Percentiles rank a stretch among this genome's conserved stretches.
Conservation (phyloP, 2,113 vertebrate species). For the Neodon shergylaensis region DNA sequence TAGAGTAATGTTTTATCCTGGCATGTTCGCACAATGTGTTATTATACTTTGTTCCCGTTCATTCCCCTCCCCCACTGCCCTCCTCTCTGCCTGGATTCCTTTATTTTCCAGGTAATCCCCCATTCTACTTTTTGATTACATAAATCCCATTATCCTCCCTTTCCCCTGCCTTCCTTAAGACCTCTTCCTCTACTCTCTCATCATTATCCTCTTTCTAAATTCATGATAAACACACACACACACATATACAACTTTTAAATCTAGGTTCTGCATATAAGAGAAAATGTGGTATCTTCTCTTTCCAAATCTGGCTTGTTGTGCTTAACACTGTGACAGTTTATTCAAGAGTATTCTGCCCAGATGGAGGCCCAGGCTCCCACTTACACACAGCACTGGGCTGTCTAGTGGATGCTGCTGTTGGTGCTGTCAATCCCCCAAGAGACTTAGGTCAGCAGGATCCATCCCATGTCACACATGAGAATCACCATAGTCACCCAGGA, state of each 20-base stretch:
- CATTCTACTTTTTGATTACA: background rate
- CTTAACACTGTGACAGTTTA: background rate
- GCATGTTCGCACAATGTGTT: background rate
- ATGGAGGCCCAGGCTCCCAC: fast-evolving
- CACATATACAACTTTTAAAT: background rate
- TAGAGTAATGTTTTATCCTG: background rate
- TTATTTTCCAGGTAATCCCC: background rate
- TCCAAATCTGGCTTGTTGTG: background rate
- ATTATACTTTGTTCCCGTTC: background rate
- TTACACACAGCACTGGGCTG: background rate
- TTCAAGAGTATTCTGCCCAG: background rate
- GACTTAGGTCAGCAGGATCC: background rate
- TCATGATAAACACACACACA: background rate
- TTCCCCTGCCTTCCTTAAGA: background rate
- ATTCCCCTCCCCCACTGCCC: background rate
- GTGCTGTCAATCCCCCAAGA: background rate
- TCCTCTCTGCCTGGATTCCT: background rate
- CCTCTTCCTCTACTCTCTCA: background rate
- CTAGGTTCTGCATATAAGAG: background rate
- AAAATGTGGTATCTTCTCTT: background rate
- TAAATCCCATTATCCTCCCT: background rate
- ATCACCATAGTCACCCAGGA: background rate
- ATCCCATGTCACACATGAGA: background rate
- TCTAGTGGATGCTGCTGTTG: too few relatives aligned
- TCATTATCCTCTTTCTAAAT: background rate